A percentile compares a stretch with the other conserved stretches of the same genome.
These are phyloP conservation scores for Electrophaes corylata DNA, from an alignment of 2,888 invertebrate genomes.

Conservation along the genomic window DNA sequence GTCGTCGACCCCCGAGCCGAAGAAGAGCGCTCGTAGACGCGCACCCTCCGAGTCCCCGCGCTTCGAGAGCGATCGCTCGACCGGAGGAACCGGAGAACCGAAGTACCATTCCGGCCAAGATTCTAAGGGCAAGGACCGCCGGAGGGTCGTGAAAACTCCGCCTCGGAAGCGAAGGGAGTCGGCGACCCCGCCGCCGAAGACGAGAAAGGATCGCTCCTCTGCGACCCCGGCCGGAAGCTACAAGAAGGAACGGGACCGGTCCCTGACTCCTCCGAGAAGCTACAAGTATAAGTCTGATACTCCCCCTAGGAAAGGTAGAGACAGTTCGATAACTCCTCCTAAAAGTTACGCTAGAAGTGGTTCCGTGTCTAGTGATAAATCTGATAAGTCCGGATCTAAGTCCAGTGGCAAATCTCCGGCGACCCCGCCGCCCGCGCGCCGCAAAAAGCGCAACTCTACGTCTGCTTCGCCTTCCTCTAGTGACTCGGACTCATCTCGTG, in stretches of 20 bases:
- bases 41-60: constrained; percentile 49
- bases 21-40: constrained; percentile 49
- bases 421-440: constrained; percentile 41
- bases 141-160: constrained; percentile 51
- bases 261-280: constrained; percentile 54
- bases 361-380: constrained; percentile 62
- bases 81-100: constrained; percentile 40
- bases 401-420: constrained; percentile 57
- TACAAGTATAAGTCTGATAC: constrained; percentile 55
- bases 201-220: constrained; percentile 57
- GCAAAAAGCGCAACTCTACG: constrained; percentile 42
- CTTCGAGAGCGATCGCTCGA: constrained; percentile 22
- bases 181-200: constrained; percentile 49
- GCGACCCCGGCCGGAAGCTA: constrained; percentile 58
- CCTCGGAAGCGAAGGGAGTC: constrained; percentile 45
- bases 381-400: constrained; percentile 41
- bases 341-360: constrained; percentile 66
- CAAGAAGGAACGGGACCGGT: constrained; percentile 51
- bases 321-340: constrained; percentile 72
- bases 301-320: constrained; percentile 55
- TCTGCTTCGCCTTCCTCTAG: constrained; percentile 49
- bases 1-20: constrained; percentile 58
- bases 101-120: constrained; percentile 57
- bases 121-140: constrained; percentile 44
- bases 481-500: constrained; percentile 50